Conservation (phyloP, 1,140 invertebrate species). For the Eulimnadia texana region DNA sequence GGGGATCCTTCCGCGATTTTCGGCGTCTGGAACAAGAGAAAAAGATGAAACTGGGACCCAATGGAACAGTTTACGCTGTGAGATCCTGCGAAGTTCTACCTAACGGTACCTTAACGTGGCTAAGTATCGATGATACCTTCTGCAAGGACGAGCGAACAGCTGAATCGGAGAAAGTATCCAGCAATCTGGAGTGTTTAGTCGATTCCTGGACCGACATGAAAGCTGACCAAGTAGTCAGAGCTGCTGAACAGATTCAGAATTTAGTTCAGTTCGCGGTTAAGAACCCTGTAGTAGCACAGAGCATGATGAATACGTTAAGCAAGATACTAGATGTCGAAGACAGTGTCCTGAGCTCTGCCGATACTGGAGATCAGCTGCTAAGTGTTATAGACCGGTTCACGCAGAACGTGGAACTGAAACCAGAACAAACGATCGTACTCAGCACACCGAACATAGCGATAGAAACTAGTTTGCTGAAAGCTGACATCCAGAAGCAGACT, state of each 20-base stretch:
- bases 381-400: slow-evolving; percentile 24
- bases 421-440: slow-evolving; percentile 19
- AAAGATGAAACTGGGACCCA: neutral
- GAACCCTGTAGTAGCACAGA: slow-evolving; percentile 24
- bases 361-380: slow-evolving; percentile 21
- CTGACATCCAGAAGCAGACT: neutral
- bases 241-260: slow-evolving; percentile 20
- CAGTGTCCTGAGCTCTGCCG: slow-evolving; percentile 20
- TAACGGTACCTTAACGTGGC: slow-evolving; percentile 18
- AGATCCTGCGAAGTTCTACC: slow-evolving; percentile 18
- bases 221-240: slow-evolving; percentile 22
- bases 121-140: slow-evolving; percentile 10
- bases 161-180: slow-evolving; percentile 19
- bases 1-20: neutral
- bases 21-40: neutral
- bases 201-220: slow-evolving; percentile 19
- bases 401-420: slow-evolving; percentile 20
- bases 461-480: slow-evolving; percentile 7
- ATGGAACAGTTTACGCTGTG: slow-evolving; percentile 9
- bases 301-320: slow-evolving; percentile 25
- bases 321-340: slow-evolving; percentile 27
- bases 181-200: slow-evolving; percentile 20
- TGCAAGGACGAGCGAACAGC: slow-evolving; percentile 22
- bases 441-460: slow-evolving; percentile 22
- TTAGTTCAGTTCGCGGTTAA: slow-evolving; percentile 20